Base-by-base conservation (phyloP, 2,113 vertebrate genomes). In the Gasterosteus aculeatus region DNA sequence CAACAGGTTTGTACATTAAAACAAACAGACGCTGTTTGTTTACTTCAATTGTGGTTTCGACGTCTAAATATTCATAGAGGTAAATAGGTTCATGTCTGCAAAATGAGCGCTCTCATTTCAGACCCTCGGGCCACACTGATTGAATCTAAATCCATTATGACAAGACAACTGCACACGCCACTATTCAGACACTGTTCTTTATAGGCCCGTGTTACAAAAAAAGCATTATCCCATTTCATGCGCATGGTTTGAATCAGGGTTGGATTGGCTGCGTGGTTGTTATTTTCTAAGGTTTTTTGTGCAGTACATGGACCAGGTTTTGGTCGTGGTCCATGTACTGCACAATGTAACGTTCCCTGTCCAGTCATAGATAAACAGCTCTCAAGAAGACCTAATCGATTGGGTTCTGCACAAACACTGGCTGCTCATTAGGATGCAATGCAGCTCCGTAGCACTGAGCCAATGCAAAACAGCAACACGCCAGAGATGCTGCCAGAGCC, bases 161-260 rank as follows among this genome's bases (percentile, higher is more conserved):
- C 81, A 84, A 75, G 62, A 76, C 64, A 71, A 73, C 60, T 63
- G 70, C 64, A 65, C 69, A 79, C 22, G 49, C 72, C 74, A 76
- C 38, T 70, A 59, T 2, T 19, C 72, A 76, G 84, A 75, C 58
- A 58, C 19, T 69, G 42, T 63, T 78, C 58, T 76, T 77, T 56
- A 71, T 44, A 44, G 72, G 22, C 68, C 22, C 15, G 49, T 31
- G 49, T 26, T 73, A 68, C 64, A 39, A 77, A 69, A 26, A 84
- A 72, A 53, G 41, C 35, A 80, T 85, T 78, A 80, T 78, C 73
- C 67, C 74, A 61, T 87, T 89, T 72, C 56, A 54, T 68, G 63
- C 82, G 84, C 63, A 87, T 58, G 70, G 77, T 88, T 86, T 81
- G 64, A 89, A 87, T 90, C 26, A 75, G 78, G 75, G 75, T 77